A percentile compares a stretch with the other conserved stretches of the same genome.
Conservation (phyloP, 2,888 invertebrate genomes). For the Pyrrhia umbra region DNA sequence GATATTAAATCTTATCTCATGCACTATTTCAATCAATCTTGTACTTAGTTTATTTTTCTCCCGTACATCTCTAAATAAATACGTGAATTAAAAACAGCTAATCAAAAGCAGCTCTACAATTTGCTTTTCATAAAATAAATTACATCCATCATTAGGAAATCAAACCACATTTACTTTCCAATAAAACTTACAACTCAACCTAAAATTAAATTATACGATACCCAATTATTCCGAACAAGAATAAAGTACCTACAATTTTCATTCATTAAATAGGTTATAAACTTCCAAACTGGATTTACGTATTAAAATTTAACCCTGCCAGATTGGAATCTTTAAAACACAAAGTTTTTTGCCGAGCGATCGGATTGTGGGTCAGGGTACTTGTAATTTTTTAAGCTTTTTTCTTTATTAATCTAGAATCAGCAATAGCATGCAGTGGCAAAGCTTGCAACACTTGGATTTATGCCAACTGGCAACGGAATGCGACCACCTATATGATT, state of each 20-base stretch:
- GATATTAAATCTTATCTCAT: no score
- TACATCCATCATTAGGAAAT: not conserved
- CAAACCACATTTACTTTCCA: not conserved
- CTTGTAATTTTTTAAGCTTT: constrained; percentile 37
- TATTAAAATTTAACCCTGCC: constrained; percentile 40
- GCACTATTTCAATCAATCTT: no score
- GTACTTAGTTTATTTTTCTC: no score
- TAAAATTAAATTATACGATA: constrained; percentile 18
- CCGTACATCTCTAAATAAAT: no score
- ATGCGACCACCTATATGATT: constrained; percentile 54
- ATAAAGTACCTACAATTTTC: constrained; percentile 32
- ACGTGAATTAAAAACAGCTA: not conserved
- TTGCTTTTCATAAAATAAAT: constrained; percentile 1
- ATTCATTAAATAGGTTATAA: constrained; percentile 38
- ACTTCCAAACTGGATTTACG: constrained; percentile 36
- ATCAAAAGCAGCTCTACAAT: not conserved
- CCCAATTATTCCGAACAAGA: constrained; percentile 43
- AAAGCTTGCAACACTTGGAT: constrained; percentile 48
- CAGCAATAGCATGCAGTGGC: constrained; percentile 49
- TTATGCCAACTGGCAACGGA: constrained; percentile 61
- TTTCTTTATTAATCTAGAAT: constrained; percentile 55
- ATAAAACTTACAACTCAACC: constrained; percentile 5
- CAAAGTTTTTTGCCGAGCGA: constrained; percentile 20
- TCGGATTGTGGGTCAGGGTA: constrained; percentile 4
- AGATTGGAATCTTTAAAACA: constrained; percentile 42